Base-by-base conservation (phyloP, 2,888 invertebrate species). In the Rhorus exstirpatorius region DNA sequence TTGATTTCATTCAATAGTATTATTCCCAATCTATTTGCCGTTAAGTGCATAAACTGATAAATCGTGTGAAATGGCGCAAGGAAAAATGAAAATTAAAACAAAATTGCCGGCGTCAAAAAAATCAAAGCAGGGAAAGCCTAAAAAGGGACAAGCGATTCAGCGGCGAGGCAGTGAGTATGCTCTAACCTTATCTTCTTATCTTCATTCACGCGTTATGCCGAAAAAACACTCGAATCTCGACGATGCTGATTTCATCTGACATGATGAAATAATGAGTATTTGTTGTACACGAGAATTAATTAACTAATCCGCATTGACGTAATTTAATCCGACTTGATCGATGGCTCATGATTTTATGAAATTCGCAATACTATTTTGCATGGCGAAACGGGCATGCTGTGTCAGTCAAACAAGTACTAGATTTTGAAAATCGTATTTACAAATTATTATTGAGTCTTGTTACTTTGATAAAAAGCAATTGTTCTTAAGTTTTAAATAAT, bases 71-170 rank as follows among this genome's bases (percentile, higher is more conserved):
- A 96, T 96, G 96, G 94, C 96, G 31, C 96, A 96, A 93, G 96
- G 96, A 60, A 96, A 96, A 90, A 90, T 95, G 83, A 96, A 96
- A 93, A 94, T 95, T 0, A 96, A 96, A 91, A 92, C 94, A 2
- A 95, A 96, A 90, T 86, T 95, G 60, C 96, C 96, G 1, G 86
- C 93, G 14, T 94, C 94, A 12, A 89, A 93, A 1, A 94, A 94
- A 80, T 93, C 94, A 82, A 93, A 94, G 61, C 94, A 95, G 65
- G 83, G 74, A 26, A 89, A 89, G 86, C 88, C 89, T n/a, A 94
- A 93, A 2, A 95, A 95, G 87, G 95, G 94, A 0, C 93, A 93
- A 81, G 94, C 95, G 0, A 92, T 94, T 14, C 94, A 95, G 1
- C 95, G 95, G 89, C 93, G 96, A 83, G 94, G 93, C 78, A 96